Base-by-base conservation (phyloP, 2,113 vertebrate genomes). In the Capreolus pygargus region DNA sequence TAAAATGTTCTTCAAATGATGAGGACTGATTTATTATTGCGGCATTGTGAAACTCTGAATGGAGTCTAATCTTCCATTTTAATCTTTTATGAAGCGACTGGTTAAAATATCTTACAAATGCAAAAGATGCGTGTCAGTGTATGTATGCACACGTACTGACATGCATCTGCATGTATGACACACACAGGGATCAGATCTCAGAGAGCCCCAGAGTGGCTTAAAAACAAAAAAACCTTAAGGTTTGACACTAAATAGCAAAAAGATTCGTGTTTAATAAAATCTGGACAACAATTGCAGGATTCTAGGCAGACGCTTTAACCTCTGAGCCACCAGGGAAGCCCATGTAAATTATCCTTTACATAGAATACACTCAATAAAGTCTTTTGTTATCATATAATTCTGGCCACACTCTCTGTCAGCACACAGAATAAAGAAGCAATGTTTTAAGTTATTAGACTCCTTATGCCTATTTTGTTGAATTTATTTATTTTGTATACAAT, bases 51-150 rank as follows among this genome's bases (percentile, higher is more conserved):
- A 94, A 95, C 94, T 45, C 84, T 97, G 82, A 98, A 97, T 96
- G 92, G 93, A 50, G 43, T 83, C 87, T 97, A 97, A 98, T 97
- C 96, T 95, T 96, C 54, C 78, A 96, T 97, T 98, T 98, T 93
- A 94, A 97, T 95, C 87, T 97, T 97, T 97, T 94, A 93, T 94
- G 95, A 97, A 47, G 60, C 7, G 50, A 95, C 43, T 58, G 91
- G n/a, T 30, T 94, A 67, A 95, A 96, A 90, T 94, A 25, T 92
- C 82, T 91, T 85, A 86, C 12, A 95, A 96, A 97, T 95, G 88
- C 79, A 79, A 82, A 97, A 89, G 60, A 91, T 54, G 16, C 14
- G 14, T 60, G 78, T 92, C 39, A 60, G 39, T 39, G 23, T 54
- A 58, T 47, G 27, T 55, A 17, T 12, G 27, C n/a, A 79, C 13